phyloP scores from a whole-genome alignment of 2,797 vertebrate genomes.

The Euphonia xanthogaster region DNA sequence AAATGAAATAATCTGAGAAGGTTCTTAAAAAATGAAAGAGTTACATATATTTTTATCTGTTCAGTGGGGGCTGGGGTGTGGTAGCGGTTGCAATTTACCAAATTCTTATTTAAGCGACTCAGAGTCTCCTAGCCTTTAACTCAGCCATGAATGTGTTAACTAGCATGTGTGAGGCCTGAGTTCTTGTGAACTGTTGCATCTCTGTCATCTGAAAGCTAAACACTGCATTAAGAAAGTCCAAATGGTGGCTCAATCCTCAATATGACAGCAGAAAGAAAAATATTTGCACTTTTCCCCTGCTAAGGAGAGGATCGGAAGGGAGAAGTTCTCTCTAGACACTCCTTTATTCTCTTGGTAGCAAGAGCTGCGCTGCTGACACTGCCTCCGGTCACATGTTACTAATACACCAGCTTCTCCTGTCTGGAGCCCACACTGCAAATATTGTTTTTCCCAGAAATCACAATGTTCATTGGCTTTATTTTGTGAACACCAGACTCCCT shows the following conservation, averaged over 20 bases:
- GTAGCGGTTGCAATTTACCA: neutral
- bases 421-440: neutral
- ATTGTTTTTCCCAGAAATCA: neutral
- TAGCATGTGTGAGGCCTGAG: neutral
- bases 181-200: neutral
- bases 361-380: neutral
- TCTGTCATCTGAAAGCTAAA: conserved; percentile 49
- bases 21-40: neutral
- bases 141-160: neutral
- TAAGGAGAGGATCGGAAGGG: neutral
- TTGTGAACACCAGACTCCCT: neutral
- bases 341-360: conserved; percentile 8
- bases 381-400: conserved; percentile 12
- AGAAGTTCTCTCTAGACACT: neutral
- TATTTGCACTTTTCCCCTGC: conserved; percentile 22
- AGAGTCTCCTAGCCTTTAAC: neutral
- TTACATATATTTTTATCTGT: neutral
- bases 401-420: neutral
- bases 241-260: conserved; percentile 19
- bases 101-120: neutral
- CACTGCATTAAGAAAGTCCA: conserved; percentile 11
- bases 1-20: neutral
- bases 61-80: fast-evolving
- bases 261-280: conserved; percentile 45
- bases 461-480: neutral